Evolutionary conservation across 1,140 invertebrate genomes (phyloP).

Genomic region (Cryptotermes secundus): DNA sequence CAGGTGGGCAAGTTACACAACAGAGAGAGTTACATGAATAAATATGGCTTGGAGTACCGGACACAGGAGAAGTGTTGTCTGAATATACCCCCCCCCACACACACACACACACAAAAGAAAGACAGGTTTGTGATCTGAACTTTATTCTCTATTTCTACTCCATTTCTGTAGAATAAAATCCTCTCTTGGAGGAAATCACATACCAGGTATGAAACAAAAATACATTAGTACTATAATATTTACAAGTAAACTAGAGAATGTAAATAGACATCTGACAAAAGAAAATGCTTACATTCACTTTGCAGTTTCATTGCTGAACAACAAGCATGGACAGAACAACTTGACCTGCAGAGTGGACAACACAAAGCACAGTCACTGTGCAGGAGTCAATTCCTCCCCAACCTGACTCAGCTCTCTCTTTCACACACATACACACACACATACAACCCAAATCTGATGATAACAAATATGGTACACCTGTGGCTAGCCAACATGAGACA

Average conservation of each 20-base stretch:
- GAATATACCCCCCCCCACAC: too few relatives aligned
- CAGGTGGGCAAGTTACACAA: too few relatives aligned
- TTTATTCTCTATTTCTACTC: conserved; percentile 35
- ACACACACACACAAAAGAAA: too few relatives aligned
- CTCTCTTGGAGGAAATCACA: conserved; percentile 34
- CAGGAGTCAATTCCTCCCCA: not conserved
- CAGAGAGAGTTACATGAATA: too few relatives aligned
- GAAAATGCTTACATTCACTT: conserved; percentile 16
- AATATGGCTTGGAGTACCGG: not conserved
- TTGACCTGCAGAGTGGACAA: not conserved
- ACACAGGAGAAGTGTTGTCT: not conserved
- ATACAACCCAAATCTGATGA: conserved; percentile 8
- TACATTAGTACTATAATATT: conserved; percentile 31
- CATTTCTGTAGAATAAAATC: conserved; percentile 34
- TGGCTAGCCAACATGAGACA: not conserved
- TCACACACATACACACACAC: not conserved
- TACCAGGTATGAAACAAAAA: conserved; percentile 31
- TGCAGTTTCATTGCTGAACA: conserved; percentile 26
- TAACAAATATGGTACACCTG: conserved; percentile 16
- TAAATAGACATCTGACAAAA: conserved; percentile 32
- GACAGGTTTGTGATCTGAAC: conserved; percentile 29
- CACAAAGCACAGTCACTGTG: not conserved
- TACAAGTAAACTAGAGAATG: conserved; percentile 33
- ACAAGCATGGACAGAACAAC: not conserved
- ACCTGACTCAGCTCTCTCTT: not conserved